Evolutionary conservation across 2,888 invertebrate species (phyloP), one percentile per base, ranked within the genome.

Genomic region (Helicoverpa assulta): DNA sequence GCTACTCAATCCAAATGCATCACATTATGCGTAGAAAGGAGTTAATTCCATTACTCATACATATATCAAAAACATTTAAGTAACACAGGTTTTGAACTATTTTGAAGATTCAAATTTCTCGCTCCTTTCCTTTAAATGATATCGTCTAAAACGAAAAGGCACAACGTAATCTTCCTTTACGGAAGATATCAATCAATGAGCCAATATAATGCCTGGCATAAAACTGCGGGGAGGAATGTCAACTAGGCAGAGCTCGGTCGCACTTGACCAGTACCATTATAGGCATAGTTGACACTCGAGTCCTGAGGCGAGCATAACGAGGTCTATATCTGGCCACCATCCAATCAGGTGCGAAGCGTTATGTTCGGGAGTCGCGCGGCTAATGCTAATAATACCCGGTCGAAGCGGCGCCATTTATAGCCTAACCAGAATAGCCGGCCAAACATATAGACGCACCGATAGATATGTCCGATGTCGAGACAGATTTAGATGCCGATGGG

Each of bases 281-380:
- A 82, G 71, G 74, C 78, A 80, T 79, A 82, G 80, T 65, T 64
- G 80, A 85, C 81, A 78, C 70, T 80, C 76, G 80, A 85, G 84
- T 87, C 84, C 87, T 86, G 81, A 75, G 60, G 75, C 71, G 65
- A 78, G 61, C 77, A 82, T 90, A 90, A 89, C 87, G 82, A 87
- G 86, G 85, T 85, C 85, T 86, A 87, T 88, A 85, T 84, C 92
- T 94, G 94, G 94, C 94, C 75, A 79, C 65, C 80, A 78, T 92
- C 94, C 95, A 95, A 94, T 93, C 93, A 93, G 93, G 94, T 94
- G 93, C 91, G 89, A 92, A 91, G 89, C 82, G 83, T 85, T 88
- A 89, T 88, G 87, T 87, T 86, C 87, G 86, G 86, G 85, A 86
- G 85, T 86, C 88, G 90, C 89, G 91, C 90, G 91, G 89, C 92